Conservation (phyloP, 2,797 vertebrate species). For the Ptychadena robeensis region DNA sequence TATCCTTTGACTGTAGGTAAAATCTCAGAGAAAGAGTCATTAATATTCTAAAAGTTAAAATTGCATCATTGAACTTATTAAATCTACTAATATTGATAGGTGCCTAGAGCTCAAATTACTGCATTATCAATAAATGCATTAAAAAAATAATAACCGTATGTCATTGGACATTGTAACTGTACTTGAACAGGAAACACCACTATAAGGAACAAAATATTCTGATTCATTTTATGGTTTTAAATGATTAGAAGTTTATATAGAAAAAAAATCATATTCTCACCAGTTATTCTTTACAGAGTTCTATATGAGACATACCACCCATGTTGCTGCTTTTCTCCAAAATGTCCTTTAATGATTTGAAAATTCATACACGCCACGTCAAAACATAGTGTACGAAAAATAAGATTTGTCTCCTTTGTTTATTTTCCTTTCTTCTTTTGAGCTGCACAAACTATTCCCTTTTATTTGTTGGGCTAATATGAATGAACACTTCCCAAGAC, state of each 20-base stretch:
- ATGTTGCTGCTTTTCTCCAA: slow-evolving; percentile 14
- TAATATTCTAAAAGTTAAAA: too few species aligned
- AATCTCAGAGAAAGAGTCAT: too few species aligned
- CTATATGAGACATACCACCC: slow-evolving; percentile 17
- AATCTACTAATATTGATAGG: neutral
- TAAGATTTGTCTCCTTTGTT: slow-evolving; percentile 20
- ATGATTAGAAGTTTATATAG: neutral
- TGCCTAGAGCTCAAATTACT: neutral
- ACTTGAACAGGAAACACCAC: neutral
- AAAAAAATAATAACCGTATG: neutral
- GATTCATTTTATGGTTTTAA: slow-evolving; percentile 1
- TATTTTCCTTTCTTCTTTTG: slow-evolving; percentile 47
- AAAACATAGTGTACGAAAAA: slow-evolving; percentile 28
- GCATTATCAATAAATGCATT: neutral
- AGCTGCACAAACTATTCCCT: slow-evolving; percentile 31
- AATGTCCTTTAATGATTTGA: slow-evolving; percentile 13
- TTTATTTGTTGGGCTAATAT: slow-evolving; percentile 50
- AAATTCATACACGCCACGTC: slow-evolving; percentile 24
- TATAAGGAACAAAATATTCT: slow-evolving; percentile 9
- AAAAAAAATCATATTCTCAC: neutral
- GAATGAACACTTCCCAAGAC: slow-evolving; percentile 28
- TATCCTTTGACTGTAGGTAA: too few species aligned
- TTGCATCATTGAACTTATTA: too few species aligned
- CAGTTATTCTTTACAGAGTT: slow-evolving; percentile 16
- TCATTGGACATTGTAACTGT: neutral